These are phyloP conservation scores for Hippolais icterina DNA, from an alignment of 2,113 vertebrate species.

Conservation along the genomic window DNA sequence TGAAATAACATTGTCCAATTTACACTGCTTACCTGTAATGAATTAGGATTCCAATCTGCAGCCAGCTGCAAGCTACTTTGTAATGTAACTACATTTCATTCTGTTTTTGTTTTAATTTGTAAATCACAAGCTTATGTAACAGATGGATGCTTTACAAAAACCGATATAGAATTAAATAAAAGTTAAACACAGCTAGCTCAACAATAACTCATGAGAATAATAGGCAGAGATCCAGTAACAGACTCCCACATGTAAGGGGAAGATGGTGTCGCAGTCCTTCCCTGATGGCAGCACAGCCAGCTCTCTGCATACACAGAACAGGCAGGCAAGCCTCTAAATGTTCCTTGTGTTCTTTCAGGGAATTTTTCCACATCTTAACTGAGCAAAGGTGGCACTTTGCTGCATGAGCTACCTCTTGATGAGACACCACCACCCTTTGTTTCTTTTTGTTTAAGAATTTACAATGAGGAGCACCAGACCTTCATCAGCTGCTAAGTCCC, in stretches of 20 bases:
- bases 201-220: not conserved
- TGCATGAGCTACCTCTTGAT: not conserved
- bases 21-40: not conserved
- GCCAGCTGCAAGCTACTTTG: not conserved
- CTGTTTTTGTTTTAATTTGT: constrained; percentile 30
- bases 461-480: not conserved
- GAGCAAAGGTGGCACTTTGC: not conserved
- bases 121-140: constrained; percentile 19
- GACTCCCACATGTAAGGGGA: fast-evolving
- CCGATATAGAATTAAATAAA: not conserved
- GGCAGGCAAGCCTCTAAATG: not conserved
- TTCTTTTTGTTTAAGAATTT: not conserved
- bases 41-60: not conserved
- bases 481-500: not conserved
- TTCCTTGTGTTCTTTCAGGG: not conserved
- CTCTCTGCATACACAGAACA: not conserved
- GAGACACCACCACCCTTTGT: not conserved
- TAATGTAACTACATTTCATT: not conserved
- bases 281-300: fast-evolving
- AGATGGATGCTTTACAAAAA: constrained; percentile 15
- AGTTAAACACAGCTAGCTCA: not conserved
- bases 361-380: not conserved
- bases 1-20: not conserved
- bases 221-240: not conserved
- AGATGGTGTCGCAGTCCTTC: not conserved